Evolutionary conservation across 2,113 vertebrate genomes (phyloP).

Genomic region (Brachirus orientalis): DNA sequence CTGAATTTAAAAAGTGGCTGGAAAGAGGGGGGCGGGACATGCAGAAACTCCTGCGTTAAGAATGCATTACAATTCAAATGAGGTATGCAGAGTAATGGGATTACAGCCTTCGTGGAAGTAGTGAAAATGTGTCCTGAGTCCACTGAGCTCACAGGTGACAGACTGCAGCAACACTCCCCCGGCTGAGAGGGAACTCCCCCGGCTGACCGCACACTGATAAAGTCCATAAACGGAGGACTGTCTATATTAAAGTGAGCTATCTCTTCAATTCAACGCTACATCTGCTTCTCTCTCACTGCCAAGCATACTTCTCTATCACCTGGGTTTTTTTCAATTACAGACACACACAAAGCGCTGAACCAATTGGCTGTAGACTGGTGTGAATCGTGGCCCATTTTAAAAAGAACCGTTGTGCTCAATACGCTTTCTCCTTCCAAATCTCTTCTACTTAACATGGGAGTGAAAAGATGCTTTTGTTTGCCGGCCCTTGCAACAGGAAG

Average conservation of each 20-base stretch:
- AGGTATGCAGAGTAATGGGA: conserved; percentile 74
- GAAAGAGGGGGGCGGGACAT: conserved; percentile 60
- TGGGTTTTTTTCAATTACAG: not conserved
- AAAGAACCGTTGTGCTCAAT: conserved; percentile 23
- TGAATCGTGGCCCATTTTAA: conserved; percentile 54
- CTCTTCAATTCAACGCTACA: conserved; percentile 8
- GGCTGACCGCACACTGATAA: not conserved
- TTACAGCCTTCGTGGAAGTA: conserved; percentile 70
- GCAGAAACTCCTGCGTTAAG: conserved; percentile 80
- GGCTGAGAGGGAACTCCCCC: conserved; percentile 18
- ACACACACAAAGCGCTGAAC: not conserved
- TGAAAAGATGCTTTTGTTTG: conserved; percentile 89
- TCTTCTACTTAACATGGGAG: conserved; percentile 50
- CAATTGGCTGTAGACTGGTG: conserved; percentile 32
- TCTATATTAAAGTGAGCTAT: conserved; percentile 19
- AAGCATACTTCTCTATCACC: not conserved
- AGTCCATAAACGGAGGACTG: not conserved
- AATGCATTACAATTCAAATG: conserved; percentile 83
- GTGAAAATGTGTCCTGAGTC: conserved; percentile 55
- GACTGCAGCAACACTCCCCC: conserved; percentile 32
- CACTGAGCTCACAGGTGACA: conserved; percentile 57
- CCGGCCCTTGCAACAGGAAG: conserved; percentile 80
- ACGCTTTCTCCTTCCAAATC: conserved; percentile 44
- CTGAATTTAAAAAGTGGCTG: conserved; percentile 37
- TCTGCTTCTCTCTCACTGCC: conserved; percentile 1